Base-by-base conservation (phyloP, 1,140 invertebrate species). In the Oedothorax gibbosus region DNA sequence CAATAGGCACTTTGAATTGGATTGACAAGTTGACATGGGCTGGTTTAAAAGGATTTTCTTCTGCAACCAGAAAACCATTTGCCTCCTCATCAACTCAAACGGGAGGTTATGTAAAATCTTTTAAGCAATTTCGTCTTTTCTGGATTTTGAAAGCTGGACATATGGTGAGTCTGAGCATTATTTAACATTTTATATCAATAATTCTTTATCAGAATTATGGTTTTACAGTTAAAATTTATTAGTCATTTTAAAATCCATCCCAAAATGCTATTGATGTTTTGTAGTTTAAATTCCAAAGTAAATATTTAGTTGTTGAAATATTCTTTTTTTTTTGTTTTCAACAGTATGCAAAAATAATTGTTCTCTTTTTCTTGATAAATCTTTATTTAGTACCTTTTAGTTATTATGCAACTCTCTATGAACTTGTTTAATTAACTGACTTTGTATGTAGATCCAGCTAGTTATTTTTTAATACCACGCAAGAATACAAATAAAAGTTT, bases 91-190 rank as follows among this genome's bases (percentile, higher is more conserved):
- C 90, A 7, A 76, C 71, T 35, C 89, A 91, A 10, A 90, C 93
- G 51, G 93, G 93, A 87, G 94, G 93, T 15, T 95, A 94, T 87
- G 90, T 92, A 50, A 94, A 94, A 87, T 89, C 89, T 1, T 92
- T 92, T 57, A 92, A 92, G 49, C 94, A 94, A 82, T 93, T 96
- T 66, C 89, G 91, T 51, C 93, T 96, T 88, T 95, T 94, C 88
- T 95, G 94, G 94, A 92, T 95, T 49, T 91, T 94, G 75, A 90
- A 92, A 78, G 92, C 94, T 80, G 94, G 94, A 68, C 94, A 95
- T 87, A 94, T 94, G 92, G 94, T 94, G 90, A 90, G 90, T 9
- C 14, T 49, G 5, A 35, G 35, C 35, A 1, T 35, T 35, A 35
- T 35, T 20, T 20, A 66, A 21, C 11, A 66, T 10, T 66, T 3